Conservation (phyloP, 30 jellyfish, hydroid and myxozoan genomes). For the Aurelia sp. region DNA sequence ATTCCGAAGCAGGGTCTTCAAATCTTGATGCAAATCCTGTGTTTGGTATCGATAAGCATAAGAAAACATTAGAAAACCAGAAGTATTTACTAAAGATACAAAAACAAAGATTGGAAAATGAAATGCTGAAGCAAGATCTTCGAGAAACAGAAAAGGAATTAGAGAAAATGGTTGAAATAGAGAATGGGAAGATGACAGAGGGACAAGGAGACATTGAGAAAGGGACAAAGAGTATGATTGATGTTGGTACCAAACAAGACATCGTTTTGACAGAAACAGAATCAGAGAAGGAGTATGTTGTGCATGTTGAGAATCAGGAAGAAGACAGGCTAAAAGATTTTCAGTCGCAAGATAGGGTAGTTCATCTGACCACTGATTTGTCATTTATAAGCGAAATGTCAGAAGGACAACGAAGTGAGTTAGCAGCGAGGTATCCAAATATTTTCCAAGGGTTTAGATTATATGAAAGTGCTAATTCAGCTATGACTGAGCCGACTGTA, state of each 20-base stretch:
- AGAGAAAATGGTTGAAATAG: neutral
- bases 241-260: no score
- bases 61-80: constrained; percentile 49
- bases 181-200: neutral
- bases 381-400: constrained; percentile 25
- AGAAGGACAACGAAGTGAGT: constrained; percentile 20
- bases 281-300: no score
- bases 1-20: no score
- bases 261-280: no score
- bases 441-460: constrained; percentile 25
- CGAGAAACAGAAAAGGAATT: constrained; percentile 38
- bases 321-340: no score
- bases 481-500: no score
- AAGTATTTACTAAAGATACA: constrained; percentile 48
- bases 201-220: no score
- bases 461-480: no score
- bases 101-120: constrained; percentile 57
- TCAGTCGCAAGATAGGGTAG: no score
- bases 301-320: no score
- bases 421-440: constrained; percentile 48
- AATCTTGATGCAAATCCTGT: neutral
- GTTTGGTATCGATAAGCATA: constrained; percentile 22
- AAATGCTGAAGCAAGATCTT: constrained; percentile 37
- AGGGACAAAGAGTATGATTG: no score
- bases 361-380: neutral